phyloP scores from a whole-genome alignment of 1,140 invertebrate species.

The Trialeurodes vaporariorum region DNA sequence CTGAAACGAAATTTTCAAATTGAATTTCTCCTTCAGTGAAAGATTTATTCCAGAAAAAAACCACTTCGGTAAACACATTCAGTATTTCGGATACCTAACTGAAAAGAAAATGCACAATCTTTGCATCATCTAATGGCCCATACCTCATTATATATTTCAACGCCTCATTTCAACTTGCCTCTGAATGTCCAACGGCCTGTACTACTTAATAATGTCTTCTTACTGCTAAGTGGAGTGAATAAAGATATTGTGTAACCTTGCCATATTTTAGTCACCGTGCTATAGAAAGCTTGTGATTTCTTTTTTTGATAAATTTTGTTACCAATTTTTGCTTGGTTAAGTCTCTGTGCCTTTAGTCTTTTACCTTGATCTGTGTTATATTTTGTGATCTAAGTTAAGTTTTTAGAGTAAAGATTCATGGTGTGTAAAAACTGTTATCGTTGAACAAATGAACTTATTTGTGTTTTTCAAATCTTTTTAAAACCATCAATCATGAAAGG shows the following conservation, averaged over 20 bases:
- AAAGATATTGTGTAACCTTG: neutral
- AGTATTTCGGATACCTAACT: too few relatives aligned
- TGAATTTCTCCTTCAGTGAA: too few relatives aligned
- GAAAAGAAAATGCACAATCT: too few relatives aligned
- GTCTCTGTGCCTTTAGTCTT: neutral
- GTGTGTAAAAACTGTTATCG: too few relatives aligned
- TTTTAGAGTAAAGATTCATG: neutral
- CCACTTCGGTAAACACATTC: too few relatives aligned
- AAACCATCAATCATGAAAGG: neutral
- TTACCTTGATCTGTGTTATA: neutral
- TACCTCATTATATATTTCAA: too few relatives aligned
- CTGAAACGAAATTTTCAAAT: too few relatives aligned
- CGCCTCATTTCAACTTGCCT: too few relatives aligned
- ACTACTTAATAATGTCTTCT: neutral
- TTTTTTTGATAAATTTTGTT: neutral
- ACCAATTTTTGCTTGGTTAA: neutral
- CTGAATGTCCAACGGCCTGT: too few relatives aligned
- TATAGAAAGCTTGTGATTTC: neutral
- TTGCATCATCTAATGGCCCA: neutral
- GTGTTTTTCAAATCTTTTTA: neutral
- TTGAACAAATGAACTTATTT: too few relatives aligned
- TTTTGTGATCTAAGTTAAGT: neutral
- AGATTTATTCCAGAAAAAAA: too few relatives aligned
- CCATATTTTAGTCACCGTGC: neutral
- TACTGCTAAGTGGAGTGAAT: neutral